Evolutionary conservation across 2,888 invertebrate genomes (phyloP).

Genomic region (Polymixis lichenea): DNA sequence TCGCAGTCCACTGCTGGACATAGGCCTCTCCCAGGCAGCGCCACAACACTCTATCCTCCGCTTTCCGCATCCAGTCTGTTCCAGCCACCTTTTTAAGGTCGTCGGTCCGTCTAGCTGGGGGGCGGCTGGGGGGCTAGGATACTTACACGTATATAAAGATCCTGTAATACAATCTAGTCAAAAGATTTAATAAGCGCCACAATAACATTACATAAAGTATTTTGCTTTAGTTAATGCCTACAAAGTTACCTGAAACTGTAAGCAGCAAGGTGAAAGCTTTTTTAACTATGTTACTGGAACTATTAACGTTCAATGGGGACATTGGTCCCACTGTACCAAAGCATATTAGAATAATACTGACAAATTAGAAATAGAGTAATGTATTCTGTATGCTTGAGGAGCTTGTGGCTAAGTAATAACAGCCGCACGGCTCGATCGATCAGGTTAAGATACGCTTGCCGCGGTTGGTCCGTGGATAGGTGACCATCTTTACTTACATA

Average conservation of each 20-base stretch:
- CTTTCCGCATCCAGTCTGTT: too few relatives aligned
- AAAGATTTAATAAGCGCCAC: slow-evolving; percentile 22
- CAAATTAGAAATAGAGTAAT: slow-evolving; percentile 12
- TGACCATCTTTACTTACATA: too few relatives aligned
- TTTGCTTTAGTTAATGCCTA: slow-evolving; percentile 12
- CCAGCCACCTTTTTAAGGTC: too few relatives aligned
- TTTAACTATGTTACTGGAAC: slow-evolving; percentile 53
- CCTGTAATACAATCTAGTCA: not conserved
- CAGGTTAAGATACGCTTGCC: too few relatives aligned
- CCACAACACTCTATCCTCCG: too few relatives aligned
- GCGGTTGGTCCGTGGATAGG: too few relatives aligned
- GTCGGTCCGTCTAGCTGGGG: too few relatives aligned
- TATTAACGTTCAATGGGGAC: slow-evolving; percentile 43
- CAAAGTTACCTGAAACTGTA: slow-evolving; percentile 46
- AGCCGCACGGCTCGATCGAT: too few relatives aligned
- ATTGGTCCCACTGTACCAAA: slow-evolving; percentile 3
- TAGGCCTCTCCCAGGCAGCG: too few relatives aligned
- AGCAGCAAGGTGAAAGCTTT: slow-evolving; percentile 35
- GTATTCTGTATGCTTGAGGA: not conserved
- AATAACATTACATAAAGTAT: slow-evolving; percentile 18
- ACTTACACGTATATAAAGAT: slow-evolving; percentile 2
- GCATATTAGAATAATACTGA: slow-evolving; percentile 14
- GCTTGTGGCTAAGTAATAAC: too few relatives aligned
- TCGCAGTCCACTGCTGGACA: too few relatives aligned
- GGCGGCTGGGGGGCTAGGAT: too few relatives aligned